Conservation (phyloP, 2,113 vertebrate species). For the Arizona elegans region DNA sequence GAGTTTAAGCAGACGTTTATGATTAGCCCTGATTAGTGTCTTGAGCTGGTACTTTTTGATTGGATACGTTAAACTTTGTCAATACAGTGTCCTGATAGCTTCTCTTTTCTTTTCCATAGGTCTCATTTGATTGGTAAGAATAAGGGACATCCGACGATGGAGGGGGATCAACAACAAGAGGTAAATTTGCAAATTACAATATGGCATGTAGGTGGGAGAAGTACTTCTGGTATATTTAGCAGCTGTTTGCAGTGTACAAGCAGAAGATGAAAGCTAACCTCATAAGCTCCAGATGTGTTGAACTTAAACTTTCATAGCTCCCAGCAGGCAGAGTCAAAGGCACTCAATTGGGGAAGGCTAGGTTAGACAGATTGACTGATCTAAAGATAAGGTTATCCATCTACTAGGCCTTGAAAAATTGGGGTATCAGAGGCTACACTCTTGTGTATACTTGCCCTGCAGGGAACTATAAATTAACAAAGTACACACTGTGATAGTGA, state of each 20-base stretch:
- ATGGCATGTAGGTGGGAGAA: background rate
- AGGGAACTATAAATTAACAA: background rate
- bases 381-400: background rate
- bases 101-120: slow-evolving; percentile 44
- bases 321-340: background rate
- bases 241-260: background rate
- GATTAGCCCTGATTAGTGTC: background rate
- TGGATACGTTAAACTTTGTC: background rate
- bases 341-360: background rate
- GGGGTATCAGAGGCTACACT: background rate
- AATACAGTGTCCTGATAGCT: slow-evolving; percentile 4
- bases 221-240: background rate
- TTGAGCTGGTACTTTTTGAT: background rate
- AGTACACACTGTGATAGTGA: background rate
- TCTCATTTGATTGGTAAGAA: slow-evolving; percentile 36
- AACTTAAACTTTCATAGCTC: background rate
- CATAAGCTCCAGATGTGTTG: background rate
- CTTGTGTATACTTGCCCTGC: background rate
- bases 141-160: slow-evolving; percentile 40
- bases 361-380: background rate
- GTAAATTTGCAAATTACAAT: slow-evolving; percentile 45
- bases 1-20: background rate
- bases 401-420: background rate
- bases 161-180: slow-evolving; percentile 64
- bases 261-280: background rate